A percentile compares a stretch with the other conserved stretches of the same genome.
Evolutionary conservation across 2,888 invertebrate species (phyloP).

Genomic region (Cephus pulcher): DNA sequence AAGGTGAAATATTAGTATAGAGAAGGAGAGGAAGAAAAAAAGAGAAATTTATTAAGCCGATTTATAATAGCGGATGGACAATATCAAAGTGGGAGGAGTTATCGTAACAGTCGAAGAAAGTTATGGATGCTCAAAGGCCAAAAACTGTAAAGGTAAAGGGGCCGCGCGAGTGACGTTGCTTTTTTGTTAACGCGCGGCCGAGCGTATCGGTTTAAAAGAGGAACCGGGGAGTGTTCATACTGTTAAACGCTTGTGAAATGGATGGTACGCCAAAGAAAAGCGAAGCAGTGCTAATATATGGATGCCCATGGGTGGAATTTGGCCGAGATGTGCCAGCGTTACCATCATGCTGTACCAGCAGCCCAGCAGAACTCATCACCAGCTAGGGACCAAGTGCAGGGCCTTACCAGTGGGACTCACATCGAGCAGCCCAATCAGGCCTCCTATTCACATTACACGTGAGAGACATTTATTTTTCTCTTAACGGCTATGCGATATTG

Average conservation of each 20-base stretch:
- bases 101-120: neutral
- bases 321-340: conserved; percentile 67
- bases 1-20: neutral
- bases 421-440: conserved; percentile 60
- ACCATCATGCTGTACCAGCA: conserved; percentile 63
- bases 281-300: conserved; percentile 64
- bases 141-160: conserved; percentile 4
- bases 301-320: conserved; percentile 67
- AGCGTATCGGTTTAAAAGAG: conserved; percentile 15
- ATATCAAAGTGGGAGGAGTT: neutral
- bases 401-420: conserved; percentile 56
- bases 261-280: conserved; percentile 62
- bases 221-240: conserved; percentile 34
- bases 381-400: conserved; percentile 62
- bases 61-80: neutral
- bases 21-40: neutral
- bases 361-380: conserved; percentile 59
- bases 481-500: neutral
- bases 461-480: conserved; percentile 37
- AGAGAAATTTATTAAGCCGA: neutral
- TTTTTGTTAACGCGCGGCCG: conserved; percentile 7
- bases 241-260: conserved; percentile 59
- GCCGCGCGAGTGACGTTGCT: conserved; percentile 7
- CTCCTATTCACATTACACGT: conserved; percentile 65
- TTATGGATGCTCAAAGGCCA: neutral